Percentiles rank a stretch among this genome's conserved stretches.
Evolutionary conservation across 2,113 vertebrate genomes (phyloP).

Genomic region (Podiceps cristatus): DNA sequence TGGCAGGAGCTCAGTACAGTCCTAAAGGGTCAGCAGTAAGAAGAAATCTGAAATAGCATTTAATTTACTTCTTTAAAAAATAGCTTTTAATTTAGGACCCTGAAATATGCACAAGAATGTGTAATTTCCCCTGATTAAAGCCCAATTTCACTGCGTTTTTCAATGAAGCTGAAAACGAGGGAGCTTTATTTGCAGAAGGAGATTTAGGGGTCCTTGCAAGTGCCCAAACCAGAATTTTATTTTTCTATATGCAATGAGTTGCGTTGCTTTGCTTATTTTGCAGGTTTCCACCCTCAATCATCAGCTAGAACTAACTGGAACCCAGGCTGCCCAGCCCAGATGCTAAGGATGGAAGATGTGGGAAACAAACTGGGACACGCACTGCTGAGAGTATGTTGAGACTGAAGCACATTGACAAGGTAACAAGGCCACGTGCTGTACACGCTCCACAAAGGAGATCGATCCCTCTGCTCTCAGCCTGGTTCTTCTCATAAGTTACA

Average conservation of each 20-base stretch:
- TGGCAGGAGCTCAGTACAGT: not conserved
- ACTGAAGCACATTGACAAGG: not conserved
- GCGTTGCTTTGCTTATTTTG: not conserved
- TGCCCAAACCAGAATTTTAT: not conserved
- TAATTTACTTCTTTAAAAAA: conserved; percentile 28
- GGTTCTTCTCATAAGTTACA: not conserved
- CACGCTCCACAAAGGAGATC: not conserved
- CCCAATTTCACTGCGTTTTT: not conserved
- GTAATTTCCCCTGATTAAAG: not conserved
- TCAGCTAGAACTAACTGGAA: not conserved
- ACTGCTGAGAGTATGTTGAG: not conserved
- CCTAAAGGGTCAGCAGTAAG: conserved; percentile 13
- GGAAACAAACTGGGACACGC: not conserved
- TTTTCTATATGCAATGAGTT: not conserved
- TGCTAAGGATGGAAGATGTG: not conserved
- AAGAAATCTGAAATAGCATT: conserved; percentile 13
- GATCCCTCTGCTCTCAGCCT: not conserved
- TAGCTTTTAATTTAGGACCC: not conserved
- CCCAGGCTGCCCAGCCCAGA: not conserved
- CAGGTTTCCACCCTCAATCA: not conserved
- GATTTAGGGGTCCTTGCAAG: not conserved
- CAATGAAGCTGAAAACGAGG: not conserved
- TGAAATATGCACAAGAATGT: not conserved
- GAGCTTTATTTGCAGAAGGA: not conserved
- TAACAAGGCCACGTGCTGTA: not conserved